These are phyloP conservation scores for Chymomyza procnemis DNA, from an alignment of 2,888 invertebrate species.

Conservation along the genomic window DNA sequence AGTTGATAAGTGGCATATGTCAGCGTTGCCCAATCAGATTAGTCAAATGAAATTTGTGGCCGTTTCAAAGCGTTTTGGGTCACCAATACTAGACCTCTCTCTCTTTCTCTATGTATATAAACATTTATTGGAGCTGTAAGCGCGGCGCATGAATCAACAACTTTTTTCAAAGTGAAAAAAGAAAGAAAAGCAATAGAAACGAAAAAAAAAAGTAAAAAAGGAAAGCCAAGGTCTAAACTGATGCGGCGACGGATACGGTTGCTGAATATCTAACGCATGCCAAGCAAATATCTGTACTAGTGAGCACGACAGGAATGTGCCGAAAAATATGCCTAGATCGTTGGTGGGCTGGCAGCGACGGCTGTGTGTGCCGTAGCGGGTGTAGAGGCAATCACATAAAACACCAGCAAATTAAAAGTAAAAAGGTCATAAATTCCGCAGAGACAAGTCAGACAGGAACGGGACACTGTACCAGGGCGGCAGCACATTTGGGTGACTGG, in stretches of 20 bases:
- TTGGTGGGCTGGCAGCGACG: too few species aligned
- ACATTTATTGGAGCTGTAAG: background rate
- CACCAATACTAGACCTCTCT: background rate
- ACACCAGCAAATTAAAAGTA: slow-evolving; percentile 42
- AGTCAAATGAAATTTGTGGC: background rate
- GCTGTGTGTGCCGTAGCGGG: too few species aligned
- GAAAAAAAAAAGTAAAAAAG: too few species aligned
- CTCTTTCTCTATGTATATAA: background rate
- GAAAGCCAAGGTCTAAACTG: background rate
- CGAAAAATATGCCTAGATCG: background rate
- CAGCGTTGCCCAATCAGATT: background rate
- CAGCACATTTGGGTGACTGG: background rate
- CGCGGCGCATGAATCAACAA: background rate
- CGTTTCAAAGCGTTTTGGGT: background rate
- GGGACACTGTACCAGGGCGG: background rate
- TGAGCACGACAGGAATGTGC: background rate
- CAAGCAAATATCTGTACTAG: background rate
- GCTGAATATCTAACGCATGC: background rate
- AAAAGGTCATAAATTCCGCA: slow-evolving; percentile 50
- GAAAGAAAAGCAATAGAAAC: too few species aligned
- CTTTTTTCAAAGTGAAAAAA: too few species aligned
- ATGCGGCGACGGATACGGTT: background rate
- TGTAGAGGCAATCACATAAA: background rate
- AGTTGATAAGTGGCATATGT: slow-evolving; percentile 11
- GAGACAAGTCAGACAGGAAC: slow-evolving; percentile 5